Conservation (phyloP, 2,888 invertebrate genomes). For the Drosophila parthenogenetica region DNA sequence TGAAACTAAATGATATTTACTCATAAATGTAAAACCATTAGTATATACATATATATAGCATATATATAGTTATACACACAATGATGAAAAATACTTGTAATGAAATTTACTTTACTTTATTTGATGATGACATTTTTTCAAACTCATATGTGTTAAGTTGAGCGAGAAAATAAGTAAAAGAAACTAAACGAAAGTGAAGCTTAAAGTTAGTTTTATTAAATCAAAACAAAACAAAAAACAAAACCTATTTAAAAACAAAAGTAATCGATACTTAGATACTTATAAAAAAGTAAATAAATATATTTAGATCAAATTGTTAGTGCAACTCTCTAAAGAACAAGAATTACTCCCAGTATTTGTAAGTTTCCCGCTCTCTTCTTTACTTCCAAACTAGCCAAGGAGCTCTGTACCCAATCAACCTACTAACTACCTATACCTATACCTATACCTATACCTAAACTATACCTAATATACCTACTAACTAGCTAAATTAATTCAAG, state of each 20-base stretch:
- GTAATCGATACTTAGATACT: constrained; percentile 56
- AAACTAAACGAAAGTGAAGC: constrained; percentile 38
- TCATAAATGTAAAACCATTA: constrained; percentile 60
- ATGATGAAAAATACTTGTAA: constrained; percentile 19
- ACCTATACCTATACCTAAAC: constrained; percentile 31
- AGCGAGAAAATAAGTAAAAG: constrained; percentile 30
- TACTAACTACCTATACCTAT: constrained; percentile 65
- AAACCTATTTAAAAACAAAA: constrained; percentile 59
- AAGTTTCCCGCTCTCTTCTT: constrained; percentile 12
- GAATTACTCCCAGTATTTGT: constrained; percentile 39
- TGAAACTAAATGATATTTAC: constrained; percentile 77
- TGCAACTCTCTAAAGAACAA: constrained; percentile 49
- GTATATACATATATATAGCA: constrained; percentile 25
- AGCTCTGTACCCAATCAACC: constrained; percentile 60
- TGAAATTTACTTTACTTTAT: constrained; percentile 62
- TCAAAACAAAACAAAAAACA: constrained; percentile 34
- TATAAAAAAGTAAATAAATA: constrained; percentile 7
- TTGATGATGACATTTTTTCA: constrained; percentile 19
- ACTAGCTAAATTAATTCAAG: constrained; percentile 30
- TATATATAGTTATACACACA: constrained; percentile 39
- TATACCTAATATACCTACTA: constrained; percentile 43
- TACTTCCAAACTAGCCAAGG: constrained; percentile 51
- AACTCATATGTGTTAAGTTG: constrained; percentile 42
- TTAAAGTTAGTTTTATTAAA: constrained; percentile 65
- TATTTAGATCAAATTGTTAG: constrained; percentile 51